Conservation (phyloP, 1,140 invertebrate genomes). For the Psix sp. region DNA sequence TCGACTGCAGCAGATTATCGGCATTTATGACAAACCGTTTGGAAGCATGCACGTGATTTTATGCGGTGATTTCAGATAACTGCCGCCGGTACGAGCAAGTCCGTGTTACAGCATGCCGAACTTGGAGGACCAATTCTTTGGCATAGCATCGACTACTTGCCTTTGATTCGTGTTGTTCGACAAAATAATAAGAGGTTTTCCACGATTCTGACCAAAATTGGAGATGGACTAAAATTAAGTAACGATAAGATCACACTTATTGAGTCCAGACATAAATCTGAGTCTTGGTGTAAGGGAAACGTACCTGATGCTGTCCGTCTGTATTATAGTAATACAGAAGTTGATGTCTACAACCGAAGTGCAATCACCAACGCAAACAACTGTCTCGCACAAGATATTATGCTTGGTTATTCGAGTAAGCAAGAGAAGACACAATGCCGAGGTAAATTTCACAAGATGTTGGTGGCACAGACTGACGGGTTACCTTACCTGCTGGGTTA, state of each 20-base stretch:
- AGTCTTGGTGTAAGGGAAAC: conserved; percentile 21
- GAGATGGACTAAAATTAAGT: conserved; percentile 49
- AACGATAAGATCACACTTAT: conserved; percentile 36
- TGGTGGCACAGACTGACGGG: conserved; percentile 63
- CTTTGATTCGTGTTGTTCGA: conserved; percentile 58
- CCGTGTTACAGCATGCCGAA: conserved; percentile 25
- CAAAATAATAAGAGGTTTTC: conserved; percentile 59
- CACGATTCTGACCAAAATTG: conserved; percentile 63
- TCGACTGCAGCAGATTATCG: conserved; percentile 59
- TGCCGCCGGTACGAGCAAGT: conserved; percentile 49
- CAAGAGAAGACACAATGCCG: conserved; percentile 34
- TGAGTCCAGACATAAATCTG: conserved; percentile 43
- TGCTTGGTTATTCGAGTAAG: conserved; percentile 25
- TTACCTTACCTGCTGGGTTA: conserved; percentile 69
- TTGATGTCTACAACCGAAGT: conserved; percentile 52
- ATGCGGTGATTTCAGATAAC: conserved; percentile 51
- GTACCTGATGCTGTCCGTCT: conserved; percentile 52
- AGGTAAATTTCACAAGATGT: conserved; percentile 67
- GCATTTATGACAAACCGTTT: conserved; percentile 1
- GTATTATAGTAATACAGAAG: conserved; percentile 43
- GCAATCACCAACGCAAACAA: conserved; percentile 53
- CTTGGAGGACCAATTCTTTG: conserved; percentile 34
- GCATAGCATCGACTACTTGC: conserved; percentile 49
- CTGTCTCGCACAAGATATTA: conserved; percentile 57
- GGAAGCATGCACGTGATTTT: not conserved